Base-by-base conservation (phyloP, 2,888 invertebrate genomes). In the Lithophane semibrunnea region DNA sequence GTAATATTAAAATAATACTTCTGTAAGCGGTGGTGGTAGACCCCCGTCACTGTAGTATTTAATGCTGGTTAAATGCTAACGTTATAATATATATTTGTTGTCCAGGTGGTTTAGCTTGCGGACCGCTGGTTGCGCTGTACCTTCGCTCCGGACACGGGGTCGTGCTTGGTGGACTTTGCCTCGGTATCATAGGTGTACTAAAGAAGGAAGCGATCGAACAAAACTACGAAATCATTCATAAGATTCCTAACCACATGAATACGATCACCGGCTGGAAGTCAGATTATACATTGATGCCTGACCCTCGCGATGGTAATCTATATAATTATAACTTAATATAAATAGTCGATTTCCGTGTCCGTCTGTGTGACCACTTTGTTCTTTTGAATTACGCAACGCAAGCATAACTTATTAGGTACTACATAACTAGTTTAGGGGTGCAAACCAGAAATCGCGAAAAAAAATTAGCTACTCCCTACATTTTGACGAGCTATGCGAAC, bases 91-190 rank as follows among this genome's bases (percentile, higher is more conserved):
- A 10, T 18, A 37, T 42, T 63, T 49, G 2, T 72, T 49, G 24
- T 64, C 1, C 83, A 96, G 96, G 96, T 72, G 96, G 96, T 0
- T 10, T 94, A 0, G 93, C 95, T 0, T 95, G 95, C 72, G 95
- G 95, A 0, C 96, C 96, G 0, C 92, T 96, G 8, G 66, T 92
- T 1, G 95, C 92, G 0, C 70, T 82, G 29, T 96, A 95, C 79
- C 29, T 94, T 0, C 90, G 94, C 2, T 92, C 92, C 3, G 89
- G 89, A 60, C 95, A 96, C 84, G 95, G 91, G 0, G 12, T 95
- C 0, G 68, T 95, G 0, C 75, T 92, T 0, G 96, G 96, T 0
- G 95, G 94, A 0, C 5, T 96, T 0, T 76, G 79, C 0, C 87
- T 96, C 1, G 96, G 96, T 0, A 56, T 90, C 1, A 64, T 84